Evolutionary conservation across 2,797 vertebrate species (phyloP).

Genomic region (Lacerta agilis): DNA sequence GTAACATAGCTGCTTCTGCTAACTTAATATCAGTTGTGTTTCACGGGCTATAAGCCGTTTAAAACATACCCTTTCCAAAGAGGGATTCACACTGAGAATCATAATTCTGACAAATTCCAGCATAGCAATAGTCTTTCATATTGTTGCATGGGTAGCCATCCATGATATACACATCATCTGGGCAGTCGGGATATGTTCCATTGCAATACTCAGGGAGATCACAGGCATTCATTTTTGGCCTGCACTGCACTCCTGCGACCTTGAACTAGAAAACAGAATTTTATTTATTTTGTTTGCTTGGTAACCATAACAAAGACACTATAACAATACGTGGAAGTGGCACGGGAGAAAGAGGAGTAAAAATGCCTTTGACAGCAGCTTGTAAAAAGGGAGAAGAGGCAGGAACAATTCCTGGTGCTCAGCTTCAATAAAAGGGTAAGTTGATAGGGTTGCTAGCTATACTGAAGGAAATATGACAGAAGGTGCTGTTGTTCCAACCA

Average conservation of each 20-base stretch:
- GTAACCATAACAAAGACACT: neutral
- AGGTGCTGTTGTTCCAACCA: neutral
- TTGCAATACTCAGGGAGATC: constrained; percentile 89
- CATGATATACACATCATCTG: constrained; percentile 82
- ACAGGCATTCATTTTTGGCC: constrained; percentile 76
- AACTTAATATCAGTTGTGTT: neutral
- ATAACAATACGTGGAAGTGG: neutral
- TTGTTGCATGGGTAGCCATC: constrained; percentile 82
- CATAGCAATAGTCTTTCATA: constrained; percentile 84
- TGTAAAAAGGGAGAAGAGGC: neutral
- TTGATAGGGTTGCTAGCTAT: neutral
- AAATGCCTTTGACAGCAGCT: neutral
- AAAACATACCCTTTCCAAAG: constrained; percentile 80
- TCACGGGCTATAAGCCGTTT: neutral
- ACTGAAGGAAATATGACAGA: neutral
- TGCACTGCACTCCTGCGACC: constrained; percentile 83
- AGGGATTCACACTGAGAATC: constrained; percentile 85
- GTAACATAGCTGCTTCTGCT: neutral
- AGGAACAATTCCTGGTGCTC: neutral
- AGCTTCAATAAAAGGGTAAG: neutral
- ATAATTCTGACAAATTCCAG: constrained; percentile 88
- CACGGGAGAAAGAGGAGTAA: neutral
- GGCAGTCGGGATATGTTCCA: constrained; percentile 80
- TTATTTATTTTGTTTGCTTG: neutral
- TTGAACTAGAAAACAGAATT: constrained; percentile 76